A percentile compares a stretch with the other conserved stretches of the same genome.
phyloP scores from a whole-genome alignment of 37 sponge, comb jelly and placozoan genomes.

The Halichondria panicea region DNA sequence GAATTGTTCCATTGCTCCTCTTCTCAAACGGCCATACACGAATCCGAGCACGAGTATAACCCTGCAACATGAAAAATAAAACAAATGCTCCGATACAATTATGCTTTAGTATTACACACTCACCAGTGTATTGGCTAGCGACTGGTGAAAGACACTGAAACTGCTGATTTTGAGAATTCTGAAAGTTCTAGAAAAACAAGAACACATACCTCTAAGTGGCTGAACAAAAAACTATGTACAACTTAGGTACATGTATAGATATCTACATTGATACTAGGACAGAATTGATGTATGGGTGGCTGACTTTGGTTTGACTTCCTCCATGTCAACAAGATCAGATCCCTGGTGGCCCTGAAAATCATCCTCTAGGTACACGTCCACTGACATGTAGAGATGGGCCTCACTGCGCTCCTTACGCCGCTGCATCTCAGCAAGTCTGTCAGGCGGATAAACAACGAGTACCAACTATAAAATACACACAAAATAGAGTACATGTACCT shows the following conservation, averaged over 20 bases:
- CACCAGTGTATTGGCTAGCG: conserved; percentile 45
- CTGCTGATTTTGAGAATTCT: conserved; percentile 45
- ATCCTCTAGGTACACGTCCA: conserved; percentile 81
- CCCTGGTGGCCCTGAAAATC: conserved; percentile 70
- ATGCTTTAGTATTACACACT: too few species aligned
- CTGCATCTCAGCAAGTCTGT: conserved; percentile 59
- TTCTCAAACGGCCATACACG: conserved; percentile 87
- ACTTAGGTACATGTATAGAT: too few species aligned
- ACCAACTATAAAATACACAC: too few species aligned
- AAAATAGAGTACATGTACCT: too few species aligned
- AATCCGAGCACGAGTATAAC: conserved; percentile 58
- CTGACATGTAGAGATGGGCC: conserved; percentile 88
- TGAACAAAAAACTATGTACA: too few species aligned
- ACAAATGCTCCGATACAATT: too few species aligned
- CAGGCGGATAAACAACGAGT: background rate
- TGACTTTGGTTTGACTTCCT: conserved; percentile 48
- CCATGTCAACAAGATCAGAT: conserved; percentile 61
- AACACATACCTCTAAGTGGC: too few species aligned
- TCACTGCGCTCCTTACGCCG: conserved; percentile 94
- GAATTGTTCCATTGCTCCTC: conserved; percentile 73
- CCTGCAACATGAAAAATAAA: too few species aligned
- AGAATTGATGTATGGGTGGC: too few species aligned
- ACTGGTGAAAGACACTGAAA: conserved; percentile 19
- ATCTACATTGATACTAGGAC: too few species aligned
- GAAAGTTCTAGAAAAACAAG: conserved; percentile 25